Evolutionary conservation across 1,140 invertebrate species (phyloP).

Genomic region (Apis dorsata): DNA sequence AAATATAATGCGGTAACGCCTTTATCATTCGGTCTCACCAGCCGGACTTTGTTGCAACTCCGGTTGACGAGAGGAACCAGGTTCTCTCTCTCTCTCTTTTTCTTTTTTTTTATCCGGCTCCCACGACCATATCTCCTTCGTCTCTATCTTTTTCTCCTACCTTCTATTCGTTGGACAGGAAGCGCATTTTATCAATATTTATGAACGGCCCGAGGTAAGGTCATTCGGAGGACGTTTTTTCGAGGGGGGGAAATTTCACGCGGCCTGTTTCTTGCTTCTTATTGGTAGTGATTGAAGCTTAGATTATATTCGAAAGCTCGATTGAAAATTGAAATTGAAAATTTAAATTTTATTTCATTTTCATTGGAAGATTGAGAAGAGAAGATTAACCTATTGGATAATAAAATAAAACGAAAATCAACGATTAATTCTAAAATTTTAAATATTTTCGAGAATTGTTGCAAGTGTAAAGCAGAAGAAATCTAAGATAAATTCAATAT

Average conservation of each 20-base stretch:
- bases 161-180: conserved; percentile 55
- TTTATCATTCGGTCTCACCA: conserved; percentile 51
- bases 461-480: no score
- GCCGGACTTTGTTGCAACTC: conserved; percentile 40
- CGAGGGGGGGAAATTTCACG: conserved; percentile 33
- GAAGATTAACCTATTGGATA: no score
- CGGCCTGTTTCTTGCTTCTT: neutral
- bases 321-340: no score
- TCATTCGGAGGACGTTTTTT: conserved; percentile 66
- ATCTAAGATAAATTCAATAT: no score
- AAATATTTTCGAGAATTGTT: no score
- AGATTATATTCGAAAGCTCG: no score
- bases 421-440: no score
- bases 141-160: conserved; percentile 58
- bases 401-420: no score
- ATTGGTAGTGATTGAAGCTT: neutral
- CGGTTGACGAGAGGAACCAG: neutral
- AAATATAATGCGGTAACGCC: conserved; percentile 67
- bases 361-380: no score
- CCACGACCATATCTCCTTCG: conserved; percentile 10
- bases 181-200: conserved; percentile 71
- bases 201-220: conserved; percentile 71
- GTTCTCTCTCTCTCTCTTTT: conserved; percentile 46
- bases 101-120: neutral
- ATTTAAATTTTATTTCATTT: no score